Percentiles rank a stretch among this genome's conserved stretches.
Conservation (phyloP, 2,113 vertebrate genomes). For the Edolisoma coerulescens region DNA sequence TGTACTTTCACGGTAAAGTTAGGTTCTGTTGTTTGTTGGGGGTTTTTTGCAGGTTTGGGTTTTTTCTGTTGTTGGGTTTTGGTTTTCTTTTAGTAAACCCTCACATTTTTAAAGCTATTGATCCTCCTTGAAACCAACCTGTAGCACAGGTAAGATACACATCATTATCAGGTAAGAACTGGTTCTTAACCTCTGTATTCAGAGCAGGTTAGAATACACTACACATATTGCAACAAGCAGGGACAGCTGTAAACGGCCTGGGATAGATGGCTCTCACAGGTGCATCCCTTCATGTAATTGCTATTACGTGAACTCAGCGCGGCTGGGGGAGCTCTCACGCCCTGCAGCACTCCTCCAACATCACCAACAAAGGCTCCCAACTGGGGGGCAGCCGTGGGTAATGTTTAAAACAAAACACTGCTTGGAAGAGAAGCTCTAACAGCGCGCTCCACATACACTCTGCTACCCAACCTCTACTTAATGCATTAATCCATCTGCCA, state of each 20-base stretch:
- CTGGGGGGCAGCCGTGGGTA: accelerated
- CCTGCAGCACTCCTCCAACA: neutral
- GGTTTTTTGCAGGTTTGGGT: accelerated
- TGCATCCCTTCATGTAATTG: neutral
- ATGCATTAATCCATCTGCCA: neutral
- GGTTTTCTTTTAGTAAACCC: neutral
- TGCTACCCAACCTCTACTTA: no score
- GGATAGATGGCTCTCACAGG: neutral
- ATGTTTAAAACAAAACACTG: neutral
- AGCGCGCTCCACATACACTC: accelerated
- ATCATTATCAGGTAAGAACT: neutral
- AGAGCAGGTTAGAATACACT: neutral
- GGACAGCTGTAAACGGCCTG: neutral
- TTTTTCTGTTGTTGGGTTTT: neutral
- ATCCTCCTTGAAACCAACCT: neutral
- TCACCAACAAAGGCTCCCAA: accelerated
- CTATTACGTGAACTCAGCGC: neutral
- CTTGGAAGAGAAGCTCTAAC: neutral
- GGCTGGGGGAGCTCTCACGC: neutral
- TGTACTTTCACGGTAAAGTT: neutral
- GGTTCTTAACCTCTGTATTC: neutral
- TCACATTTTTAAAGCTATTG: neutral
- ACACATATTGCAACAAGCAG: accelerated
- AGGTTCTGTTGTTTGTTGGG: neutral
- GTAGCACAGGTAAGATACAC: accelerated